Evolutionary conservation across 1,140 invertebrate genomes (phyloP).

Genomic region (Drosophila quadrilineata): DNA sequence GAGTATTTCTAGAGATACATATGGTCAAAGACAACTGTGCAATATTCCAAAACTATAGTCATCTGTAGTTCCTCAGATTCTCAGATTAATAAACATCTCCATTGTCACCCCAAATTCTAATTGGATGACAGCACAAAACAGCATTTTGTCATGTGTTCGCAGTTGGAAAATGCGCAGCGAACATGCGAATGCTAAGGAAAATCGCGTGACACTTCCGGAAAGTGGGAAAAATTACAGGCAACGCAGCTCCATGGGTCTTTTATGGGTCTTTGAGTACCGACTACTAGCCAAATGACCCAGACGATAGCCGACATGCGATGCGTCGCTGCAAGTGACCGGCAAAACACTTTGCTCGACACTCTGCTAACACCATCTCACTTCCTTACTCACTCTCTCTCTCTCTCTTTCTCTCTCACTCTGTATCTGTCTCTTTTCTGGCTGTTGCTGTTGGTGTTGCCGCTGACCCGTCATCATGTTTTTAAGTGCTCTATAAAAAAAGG

Average conservation of each 20-base stretch:
- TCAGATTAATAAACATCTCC: too few species aligned
- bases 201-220: slow-evolving; percentile 36
- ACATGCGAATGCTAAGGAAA: slow-evolving; percentile 16
- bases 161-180: slow-evolving; percentile 22
- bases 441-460: too few species aligned
- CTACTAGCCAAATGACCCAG: slow-evolving; percentile 33
- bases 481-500: slow-evolving; percentile 32
- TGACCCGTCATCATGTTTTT: slow-evolving; percentile 15
- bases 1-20: too few species aligned
- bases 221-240: slow-evolving; percentile 22
- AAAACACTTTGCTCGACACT: slow-evolving; percentile 29
- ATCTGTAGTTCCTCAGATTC: too few species aligned
- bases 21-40: too few species aligned
- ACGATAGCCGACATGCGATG: slow-evolving; percentile 28
- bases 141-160: slow-evolving; percentile 5
- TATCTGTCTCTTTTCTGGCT: too few species aligned
- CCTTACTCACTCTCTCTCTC: neutral
- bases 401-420: too few species aligned
- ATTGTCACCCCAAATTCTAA: slow-evolving; percentile 1
- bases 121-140: slow-evolving; percentile 29
- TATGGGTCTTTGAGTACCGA: slow-evolving; percentile 36
- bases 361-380: neutral
- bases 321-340: slow-evolving; percentile 13
- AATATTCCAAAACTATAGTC: too few species aligned
- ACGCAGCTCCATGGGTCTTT: slow-evolving; percentile 16